Conservation (phyloP, 37 sponge, comb jelly and placozoan species). For the Cliona cf. orientalis region DNA sequence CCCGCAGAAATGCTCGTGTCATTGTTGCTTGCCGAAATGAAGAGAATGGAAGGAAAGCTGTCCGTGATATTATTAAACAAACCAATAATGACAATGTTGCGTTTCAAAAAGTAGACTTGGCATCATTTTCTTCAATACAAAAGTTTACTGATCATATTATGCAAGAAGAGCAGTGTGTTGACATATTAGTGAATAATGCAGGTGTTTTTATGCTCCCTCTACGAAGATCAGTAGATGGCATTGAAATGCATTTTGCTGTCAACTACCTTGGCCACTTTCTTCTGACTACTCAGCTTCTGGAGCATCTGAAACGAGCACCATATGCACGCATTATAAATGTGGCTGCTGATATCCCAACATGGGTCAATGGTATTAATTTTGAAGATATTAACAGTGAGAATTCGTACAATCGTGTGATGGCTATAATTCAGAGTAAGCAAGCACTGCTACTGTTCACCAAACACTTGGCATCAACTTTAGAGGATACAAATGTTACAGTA, state of each 20-base stretch:
- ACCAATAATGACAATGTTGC: no score
- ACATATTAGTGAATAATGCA: slow-evolving; percentile 32
- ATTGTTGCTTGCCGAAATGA: no score
- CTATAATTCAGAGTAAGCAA: not conserved
- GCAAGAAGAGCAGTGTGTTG: no score
- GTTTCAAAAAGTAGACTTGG: no score
- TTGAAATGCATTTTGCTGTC: slow-evolving; percentile 33
- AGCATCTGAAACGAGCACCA: slow-evolving; percentile 9
- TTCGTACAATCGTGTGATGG: slow-evolving; percentile 11
- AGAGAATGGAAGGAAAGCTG: no score
- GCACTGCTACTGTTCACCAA: slow-evolving; percentile 8
- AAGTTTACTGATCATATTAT: no score
- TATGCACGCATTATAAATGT: no score
- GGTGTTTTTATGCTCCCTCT: slow-evolving; percentile 38
- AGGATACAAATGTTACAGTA: not conserved
- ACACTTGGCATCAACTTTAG: not conserved
- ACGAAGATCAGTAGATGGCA: slow-evolving; percentile 6
- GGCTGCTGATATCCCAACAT: not conserved
- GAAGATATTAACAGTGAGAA: slow-evolving; percentile 24
- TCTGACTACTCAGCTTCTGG: slow-evolving; percentile 20
- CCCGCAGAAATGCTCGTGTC: no score
- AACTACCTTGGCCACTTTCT: slow-evolving; percentile 36
- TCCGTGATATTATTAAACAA: no score
- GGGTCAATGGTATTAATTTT: slow-evolving; percentile 13
- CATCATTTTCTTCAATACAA: no score